These are phyloP conservation scores for Tragelaphus strepsiceros DNA, from an alignment of 2,113 vertebrate species.

Conservation along the genomic window DNA sequence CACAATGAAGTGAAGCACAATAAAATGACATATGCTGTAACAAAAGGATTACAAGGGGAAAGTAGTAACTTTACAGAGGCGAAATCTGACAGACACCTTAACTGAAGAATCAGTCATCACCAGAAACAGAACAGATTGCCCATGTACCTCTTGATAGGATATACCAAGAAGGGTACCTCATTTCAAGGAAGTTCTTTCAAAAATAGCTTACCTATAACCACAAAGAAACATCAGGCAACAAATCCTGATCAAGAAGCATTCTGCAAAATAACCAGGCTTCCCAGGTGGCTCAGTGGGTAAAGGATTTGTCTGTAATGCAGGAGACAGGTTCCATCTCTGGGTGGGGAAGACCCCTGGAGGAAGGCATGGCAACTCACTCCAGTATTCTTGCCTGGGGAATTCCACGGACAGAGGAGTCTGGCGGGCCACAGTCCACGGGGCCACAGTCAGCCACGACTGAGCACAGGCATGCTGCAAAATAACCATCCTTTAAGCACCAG, in stretches of 20 bases:
- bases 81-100: neutral
- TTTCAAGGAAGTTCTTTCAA: neutral
- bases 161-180: neutral
- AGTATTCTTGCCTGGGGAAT: neutral
- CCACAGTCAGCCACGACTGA: neutral
- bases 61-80: neutral
- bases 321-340: neutral
- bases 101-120: neutral
- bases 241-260: neutral
- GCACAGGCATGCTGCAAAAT: neutral
- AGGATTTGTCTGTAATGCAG: neutral
- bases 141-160: neutral
- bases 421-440: neutral
- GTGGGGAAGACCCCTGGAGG: neutral
- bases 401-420: neutral
- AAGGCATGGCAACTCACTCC: neutral
- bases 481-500: neutral
- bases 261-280: neutral
- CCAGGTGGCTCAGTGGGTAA: neutral
- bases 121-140: neutral
- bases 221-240: neutral
- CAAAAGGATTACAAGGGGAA: neutral
- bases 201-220: neutral
- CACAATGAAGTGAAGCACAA: neutral
- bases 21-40: neutral